A percentile compares a stretch with the other conserved stretches of the same genome.
Conservation (phyloP, 1,140 invertebrate genomes). For the Papilio glaucus region DNA sequence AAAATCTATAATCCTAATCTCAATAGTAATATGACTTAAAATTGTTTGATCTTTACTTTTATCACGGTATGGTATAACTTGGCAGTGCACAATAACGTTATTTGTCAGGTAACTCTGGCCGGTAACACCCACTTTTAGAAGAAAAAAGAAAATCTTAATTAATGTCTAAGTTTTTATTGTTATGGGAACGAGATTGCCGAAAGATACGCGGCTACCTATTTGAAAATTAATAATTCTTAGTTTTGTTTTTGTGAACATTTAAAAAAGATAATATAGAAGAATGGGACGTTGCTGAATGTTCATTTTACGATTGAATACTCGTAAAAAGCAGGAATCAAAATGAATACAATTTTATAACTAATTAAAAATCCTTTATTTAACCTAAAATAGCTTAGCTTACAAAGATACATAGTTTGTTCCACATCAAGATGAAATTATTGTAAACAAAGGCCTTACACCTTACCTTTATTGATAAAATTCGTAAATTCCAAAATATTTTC, state of each 20-base stretch:
- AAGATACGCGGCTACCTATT: constrained; percentile 38
- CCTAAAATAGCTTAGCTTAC: too few species aligned
- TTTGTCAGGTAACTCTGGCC: constrained; percentile 65
- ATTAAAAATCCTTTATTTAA: too few species aligned
- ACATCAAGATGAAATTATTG: too few species aligned
- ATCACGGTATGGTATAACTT: constrained; percentile 37
- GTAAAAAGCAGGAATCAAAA: not conserved
- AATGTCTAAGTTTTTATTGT: constrained; percentile 48
- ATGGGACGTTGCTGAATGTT: not conserved
- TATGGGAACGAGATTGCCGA: constrained; percentile 45
- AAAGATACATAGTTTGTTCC: too few species aligned
- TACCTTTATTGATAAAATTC: too few species aligned
- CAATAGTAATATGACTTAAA: constrained; percentile 31
- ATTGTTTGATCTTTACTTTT: constrained; percentile 35
- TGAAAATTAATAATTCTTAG: constrained; percentile 31
- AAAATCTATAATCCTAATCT: constrained; percentile 31
- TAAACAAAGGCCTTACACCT: too few species aligned
- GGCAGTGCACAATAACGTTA: constrained; percentile 58
- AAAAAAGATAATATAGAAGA: too few species aligned
- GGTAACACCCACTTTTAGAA: constrained; percentile 55
- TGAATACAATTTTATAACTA: too few species aligned
- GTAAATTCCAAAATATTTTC: too few species aligned
- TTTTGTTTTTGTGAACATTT: constrained; percentile 37
- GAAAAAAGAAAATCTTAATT: constrained; percentile 59
- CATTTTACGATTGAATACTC: too few species aligned